phyloP scores from a whole-genome alignment of 1,140 invertebrate genomes.

The Trypoxylus dichotomus region DNA sequence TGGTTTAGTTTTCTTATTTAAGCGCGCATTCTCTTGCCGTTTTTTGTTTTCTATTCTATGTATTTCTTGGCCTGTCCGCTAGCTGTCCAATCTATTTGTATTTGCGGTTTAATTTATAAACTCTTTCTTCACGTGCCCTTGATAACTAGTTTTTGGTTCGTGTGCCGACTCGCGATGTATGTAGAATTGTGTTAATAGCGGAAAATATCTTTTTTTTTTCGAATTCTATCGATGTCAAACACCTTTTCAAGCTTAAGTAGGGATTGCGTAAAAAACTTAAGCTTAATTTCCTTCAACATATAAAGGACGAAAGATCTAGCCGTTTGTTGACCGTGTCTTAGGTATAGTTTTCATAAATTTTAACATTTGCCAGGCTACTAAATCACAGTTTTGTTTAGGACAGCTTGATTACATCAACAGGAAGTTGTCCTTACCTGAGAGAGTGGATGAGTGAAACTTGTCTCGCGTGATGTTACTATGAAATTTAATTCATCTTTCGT shows the following conservation, averaged over 20 bases:
- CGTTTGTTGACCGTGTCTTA: not conserved
- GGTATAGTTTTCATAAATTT: conserved; percentile 11
- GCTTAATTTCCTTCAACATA: not conserved
- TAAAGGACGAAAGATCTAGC: not conserved
- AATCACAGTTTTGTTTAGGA: conserved; percentile 1
- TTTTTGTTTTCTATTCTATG: conserved; percentile 21
- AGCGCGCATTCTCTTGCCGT: conserved; percentile 3
- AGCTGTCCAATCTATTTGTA: conserved; percentile 19
- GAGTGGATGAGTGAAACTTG: not conserved
- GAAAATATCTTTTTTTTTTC: not conserved
- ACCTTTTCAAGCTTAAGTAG: not conserved
- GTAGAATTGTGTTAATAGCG: not conserved
- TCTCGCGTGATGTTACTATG: not conserved
- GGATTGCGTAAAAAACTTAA: too few species aligned
- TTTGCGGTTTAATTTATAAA: conserved; percentile 15
- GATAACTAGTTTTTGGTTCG: conserved; percentile 11
- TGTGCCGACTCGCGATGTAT: not conserved
- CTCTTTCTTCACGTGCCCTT: conserved; percentile 13
- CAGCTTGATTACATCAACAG: conserved; percentile 19
- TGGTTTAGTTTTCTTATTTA: conserved; percentile 21
- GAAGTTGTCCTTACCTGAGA: conserved; percentile 19
- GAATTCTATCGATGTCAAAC: not conserved
- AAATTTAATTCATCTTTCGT: not conserved
- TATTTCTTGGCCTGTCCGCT: conserved; percentile 9
- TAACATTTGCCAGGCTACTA: not conserved